Evolutionary conservation across 2,888 invertebrate genomes (phyloP), one percentile per base, ranked within the genome.

Genomic region (Harpalus rubripes): DNA sequence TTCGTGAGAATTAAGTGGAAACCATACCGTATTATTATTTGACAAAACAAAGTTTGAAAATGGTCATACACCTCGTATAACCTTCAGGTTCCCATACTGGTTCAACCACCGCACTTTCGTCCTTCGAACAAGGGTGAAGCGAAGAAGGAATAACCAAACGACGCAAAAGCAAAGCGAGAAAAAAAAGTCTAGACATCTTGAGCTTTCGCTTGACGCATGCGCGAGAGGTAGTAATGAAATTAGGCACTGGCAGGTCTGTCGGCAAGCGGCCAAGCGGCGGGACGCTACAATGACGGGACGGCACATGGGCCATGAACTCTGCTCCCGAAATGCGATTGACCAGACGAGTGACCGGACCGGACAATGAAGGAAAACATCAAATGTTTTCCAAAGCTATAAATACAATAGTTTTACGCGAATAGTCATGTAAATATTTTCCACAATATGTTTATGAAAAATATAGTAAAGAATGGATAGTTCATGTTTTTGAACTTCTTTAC

Each of bases 301-400:
- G 32, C 5, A 32, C 32, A 32, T 32, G 32, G 32, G 65, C 63
- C 65, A 81, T 81, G 81, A 81, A 81, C 81, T 81, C 68, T 81
- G 81, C 65, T 44, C 81, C 65, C 81, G 56, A 81, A 81, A 81
- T 32, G 56, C 78, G 78, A 78, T 15, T 78, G 78, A 78, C 78
- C 78, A 78, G 78, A 78, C 78, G 16, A 56, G 5, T 39, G 39
- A 39, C 32, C 39, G 8, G 39, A 16, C 16, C 68, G 39, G n/a
- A 41, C 16, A 39, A 26, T 39, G 68, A 32, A 4, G 22, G 63
- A 26, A 63, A 32, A 32, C 32, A 4, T 32, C 6, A 63, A 26
- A 39, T 10, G 68, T 68, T 68, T 68, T 68, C 68, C 5, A 63
- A 68, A 39, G 68, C 68, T 68, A 68, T 15, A 68, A 68, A 41